Conservation (phyloP, 2,797 vertebrate genomes). For the Danio aesculapii region DNA sequence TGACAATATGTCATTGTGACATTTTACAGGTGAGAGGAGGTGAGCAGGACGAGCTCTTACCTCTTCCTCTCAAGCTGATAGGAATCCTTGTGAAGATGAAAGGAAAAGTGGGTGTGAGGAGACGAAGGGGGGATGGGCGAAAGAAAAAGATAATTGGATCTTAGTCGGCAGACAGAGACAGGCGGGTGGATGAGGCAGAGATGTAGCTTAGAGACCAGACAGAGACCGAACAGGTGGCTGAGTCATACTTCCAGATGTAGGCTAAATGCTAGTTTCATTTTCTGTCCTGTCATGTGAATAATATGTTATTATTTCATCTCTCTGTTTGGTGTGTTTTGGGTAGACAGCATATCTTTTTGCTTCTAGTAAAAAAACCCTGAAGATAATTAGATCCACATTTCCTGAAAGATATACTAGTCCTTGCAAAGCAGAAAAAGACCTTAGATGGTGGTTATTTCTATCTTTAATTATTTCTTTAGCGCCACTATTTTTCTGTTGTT, state of each 20-base stretch:
- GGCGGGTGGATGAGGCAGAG: conserved; percentile 48
- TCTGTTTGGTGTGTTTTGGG: not conserved
- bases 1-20: conserved; percentile 42
- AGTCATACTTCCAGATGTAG: conserved; percentile 41
- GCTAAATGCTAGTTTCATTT: conserved; percentile 24
- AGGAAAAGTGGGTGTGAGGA: conserved; percentile 56
- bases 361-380: not conserved
- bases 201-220: conserved; percentile 41
- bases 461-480: not conserved
- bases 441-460: not conserved
- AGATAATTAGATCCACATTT: not conserved
- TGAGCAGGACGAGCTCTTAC: conserved; percentile 7
- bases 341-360: not conserved
- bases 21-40: conserved; percentile 49
- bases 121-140: conserved; percentile 49
- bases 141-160: conserved; percentile 64
- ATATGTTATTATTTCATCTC: conserved; percentile 7
- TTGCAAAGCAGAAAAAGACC: not conserved
- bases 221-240: conserved; percentile 37
- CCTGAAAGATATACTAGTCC: not conserved
- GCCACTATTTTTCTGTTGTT: not conserved
- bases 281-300: conserved; percentile 15
- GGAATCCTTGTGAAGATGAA: conserved; percentile 49
- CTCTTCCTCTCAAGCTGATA: conserved; percentile 48
- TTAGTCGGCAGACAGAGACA: conserved; percentile 57